Evolutionary conservation across 2,113 vertebrate species (phyloP), one percentile per base, ranked within the genome.

Genomic region (Ivindomyrus marchei): DNA sequence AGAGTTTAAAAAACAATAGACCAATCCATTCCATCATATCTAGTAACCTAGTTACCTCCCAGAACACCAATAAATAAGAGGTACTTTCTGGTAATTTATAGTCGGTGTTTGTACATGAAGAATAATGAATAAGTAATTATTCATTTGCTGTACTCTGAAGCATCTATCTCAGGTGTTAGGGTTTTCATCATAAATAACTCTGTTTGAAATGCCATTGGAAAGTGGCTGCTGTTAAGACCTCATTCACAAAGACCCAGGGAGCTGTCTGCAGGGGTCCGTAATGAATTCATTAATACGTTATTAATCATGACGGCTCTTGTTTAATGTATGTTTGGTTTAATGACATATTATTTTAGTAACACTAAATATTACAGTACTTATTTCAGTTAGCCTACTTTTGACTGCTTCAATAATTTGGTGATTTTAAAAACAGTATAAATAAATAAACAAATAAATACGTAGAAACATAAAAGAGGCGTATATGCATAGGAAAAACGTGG

Each of bases 271-370:
- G 85, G 85, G 50, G 49, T 87, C 85, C 27, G 17, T 87, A 36
- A 87, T 87, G 49, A 87, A 87, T 87, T 87, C 47, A 87, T 87
- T 87, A 36, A 53, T 87, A 56, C 21, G 85, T 52, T 87, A 85
- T 87, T 56, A 87, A 87, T 87, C 47, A 87, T 7, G 50, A 15
- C 13, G 2, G 85, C 27, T 53, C 47, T 50, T 36, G 27, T 53
- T 87, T 53, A 39, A 87, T 53, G 27, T 53, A 56, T 36, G 50
- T 53, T 36, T 52, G 50, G 85, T 52, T 87, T 53, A 53, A 52
- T 53, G 53, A 53, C 85, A 87, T 56, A 87, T 87, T 87, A 87
- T 52, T 52, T 31, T 24, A 47, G 39, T 42, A 45, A 85, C 24
- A 9, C 45, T 85, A 85, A 46, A 85, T 47, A 83, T 39, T 19